A percentile compares a stretch with the other conserved stretches of the same genome.
Conservation (phyloP, 1,140 invertebrate species). For the Heliconius congener region DNA sequence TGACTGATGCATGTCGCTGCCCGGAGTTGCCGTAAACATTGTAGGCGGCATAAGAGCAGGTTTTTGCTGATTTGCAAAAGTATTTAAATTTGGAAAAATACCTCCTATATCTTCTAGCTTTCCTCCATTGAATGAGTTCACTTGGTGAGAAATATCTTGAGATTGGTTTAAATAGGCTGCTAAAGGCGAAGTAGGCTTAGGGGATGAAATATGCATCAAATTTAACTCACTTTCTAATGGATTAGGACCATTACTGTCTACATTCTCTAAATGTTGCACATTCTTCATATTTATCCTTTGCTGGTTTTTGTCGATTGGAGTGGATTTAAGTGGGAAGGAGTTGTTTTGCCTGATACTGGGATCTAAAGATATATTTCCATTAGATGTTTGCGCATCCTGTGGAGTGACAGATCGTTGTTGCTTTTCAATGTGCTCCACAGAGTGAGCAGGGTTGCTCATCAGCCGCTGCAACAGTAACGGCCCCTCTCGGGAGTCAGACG, state of each 20-base stretch:
- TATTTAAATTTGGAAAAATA: slow-evolving; percentile 75
- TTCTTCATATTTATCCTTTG: slow-evolving; percentile 65
- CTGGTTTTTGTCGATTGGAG: slow-evolving; percentile 66
- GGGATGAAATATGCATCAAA: slow-evolving; percentile 80
- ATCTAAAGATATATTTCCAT: slow-evolving; percentile 68
- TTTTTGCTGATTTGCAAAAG: slow-evolving; percentile 82
- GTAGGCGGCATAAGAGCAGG: slow-evolving; percentile 90
- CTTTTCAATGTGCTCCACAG: slow-evolving; percentile 93
- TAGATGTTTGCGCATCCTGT: slow-evolving; percentile 77
- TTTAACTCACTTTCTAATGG: slow-evolving; percentile 80
- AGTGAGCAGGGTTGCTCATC: slow-evolving; percentile 90
- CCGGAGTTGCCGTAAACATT: slow-evolving; percentile 85
- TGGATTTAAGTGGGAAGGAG: slow-evolving; percentile 76
- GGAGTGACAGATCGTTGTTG: slow-evolving; percentile 89
- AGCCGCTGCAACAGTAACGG: slow-evolving; percentile 85
- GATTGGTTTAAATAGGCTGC: slow-evolving; percentile 77
- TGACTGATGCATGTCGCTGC: slow-evolving; percentile 63
- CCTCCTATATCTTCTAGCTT: slow-evolving; percentile 65
- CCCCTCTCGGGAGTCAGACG: slow-evolving; percentile 75
- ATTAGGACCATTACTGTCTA: slow-evolving; percentile 70
- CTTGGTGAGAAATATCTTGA: slow-evolving; percentile 62
- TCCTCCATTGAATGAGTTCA: slow-evolving; percentile 74
- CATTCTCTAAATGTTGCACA: slow-evolving; percentile 53
- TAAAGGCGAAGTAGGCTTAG: slow-evolving; percentile 77
- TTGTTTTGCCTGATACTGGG: slow-evolving; percentile 59